Conservation (phyloP, 2,888 invertebrate species). For the Stenichneumon culpator region DNA sequence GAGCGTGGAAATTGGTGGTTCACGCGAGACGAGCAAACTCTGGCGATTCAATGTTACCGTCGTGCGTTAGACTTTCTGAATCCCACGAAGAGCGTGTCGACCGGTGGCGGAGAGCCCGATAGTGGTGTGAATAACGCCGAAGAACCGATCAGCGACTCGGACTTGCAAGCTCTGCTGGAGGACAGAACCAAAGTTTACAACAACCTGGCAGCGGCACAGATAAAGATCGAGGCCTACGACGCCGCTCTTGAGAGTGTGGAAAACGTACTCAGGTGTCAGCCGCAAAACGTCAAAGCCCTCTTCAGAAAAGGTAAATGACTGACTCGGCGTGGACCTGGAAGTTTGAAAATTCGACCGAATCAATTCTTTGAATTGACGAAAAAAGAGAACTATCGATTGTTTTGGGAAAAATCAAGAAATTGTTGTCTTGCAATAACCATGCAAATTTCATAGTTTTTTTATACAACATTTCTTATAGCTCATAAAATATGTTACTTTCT, state of each 20-base stretch:
- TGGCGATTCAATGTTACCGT: slow-evolving; percentile 95
- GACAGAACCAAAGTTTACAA: slow-evolving; percentile 95
- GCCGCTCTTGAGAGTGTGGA: slow-evolving; percentile 94
- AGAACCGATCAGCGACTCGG: slow-evolving; percentile 85
- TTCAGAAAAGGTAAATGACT: slow-evolving; percentile 91
- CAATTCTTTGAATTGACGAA: neutral
- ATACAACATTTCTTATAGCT: neutral
- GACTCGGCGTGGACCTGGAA: neutral
- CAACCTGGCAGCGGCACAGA: slow-evolving; percentile 96
- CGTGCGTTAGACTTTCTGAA: slow-evolving; percentile 94
- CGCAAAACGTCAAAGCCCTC: slow-evolving; percentile 95
- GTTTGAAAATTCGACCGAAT: neutral
- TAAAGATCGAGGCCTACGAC: slow-evolving; percentile 94
- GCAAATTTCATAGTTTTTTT: no score
- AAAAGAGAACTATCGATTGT: neutral
- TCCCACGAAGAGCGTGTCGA: slow-evolving; percentile 88
- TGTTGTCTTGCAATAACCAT: no score
- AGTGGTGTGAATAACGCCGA: slow-evolving; percentile 84
- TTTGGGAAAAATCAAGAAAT: no score
- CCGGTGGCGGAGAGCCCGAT: slow-evolving; percentile 87
- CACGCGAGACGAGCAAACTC: slow-evolving; percentile 91
- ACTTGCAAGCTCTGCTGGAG: slow-evolving; percentile 90
- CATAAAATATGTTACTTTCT: neutral
- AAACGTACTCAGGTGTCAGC: slow-evolving; percentile 93
- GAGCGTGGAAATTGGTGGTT: slow-evolving; percentile 97